Evolutionary conservation across 2,888 invertebrate species (phyloP), one percentile per base, ranked within the genome.

Genomic region (Pammene fasciana): DNA sequence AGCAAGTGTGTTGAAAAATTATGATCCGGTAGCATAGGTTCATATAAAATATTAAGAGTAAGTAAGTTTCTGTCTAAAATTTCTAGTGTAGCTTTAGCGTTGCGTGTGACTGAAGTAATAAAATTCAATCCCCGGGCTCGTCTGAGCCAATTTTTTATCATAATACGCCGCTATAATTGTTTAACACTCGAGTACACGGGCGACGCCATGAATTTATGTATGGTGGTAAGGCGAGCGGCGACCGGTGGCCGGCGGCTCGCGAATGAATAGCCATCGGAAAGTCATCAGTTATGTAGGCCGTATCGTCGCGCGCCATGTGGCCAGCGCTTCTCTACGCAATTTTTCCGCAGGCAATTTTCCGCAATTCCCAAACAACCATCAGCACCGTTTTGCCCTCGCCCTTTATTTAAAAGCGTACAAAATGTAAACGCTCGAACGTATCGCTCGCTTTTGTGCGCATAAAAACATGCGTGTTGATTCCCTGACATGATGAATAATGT

Each of bases 261-360:
- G 86, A 87, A 90, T 88, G 89, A 89, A 90, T 89, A 85, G 86
- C 90, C 89, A 92, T 92, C 86, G 90, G 86, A 91, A 92, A 91
- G 88, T 89, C 91, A 92, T 92, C 90, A 92, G 91, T 90, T 90
- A 91, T 90, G 89, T 88, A 88, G 87, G 88, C 84, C 87, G 86
- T 84, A 87, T 85, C 86, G 87, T 83, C 84, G 84, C 83, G 86
- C 90, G 86, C 89, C 92, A 92, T 92, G 88, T 90, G 91, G 87
- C 85, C 82, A 79, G 80, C 81, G 83, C 79, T 83, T 75, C 81
- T 85, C 84, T 83, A 76, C 85, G 85, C 87, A 85, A 89, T 90
- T 88, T 92, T 90, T 89, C 85, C 87, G 80, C 83, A 80, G 84
- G 83, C 86, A 86, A 86, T 89, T 88, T 88, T 84, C 82, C 86